Evolutionary conservation across 2,888 invertebrate genomes (phyloP).

Genomic region (Automeris io): DNA sequence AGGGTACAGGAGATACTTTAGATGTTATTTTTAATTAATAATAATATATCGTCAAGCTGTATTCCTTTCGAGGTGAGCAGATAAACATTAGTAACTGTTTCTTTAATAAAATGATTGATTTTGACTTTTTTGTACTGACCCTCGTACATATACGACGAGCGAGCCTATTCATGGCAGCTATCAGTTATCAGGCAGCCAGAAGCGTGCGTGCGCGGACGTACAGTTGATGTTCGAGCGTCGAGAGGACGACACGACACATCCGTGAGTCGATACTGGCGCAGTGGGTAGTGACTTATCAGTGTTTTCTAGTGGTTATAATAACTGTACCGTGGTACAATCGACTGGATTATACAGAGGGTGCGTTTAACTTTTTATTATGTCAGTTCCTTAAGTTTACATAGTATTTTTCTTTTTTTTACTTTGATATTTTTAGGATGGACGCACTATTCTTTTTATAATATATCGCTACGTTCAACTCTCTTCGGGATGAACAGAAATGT

Average conservation of each 20-base stretch:
- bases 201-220: constrained; percentile 42
- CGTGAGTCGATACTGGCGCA: constrained; percentile 43
- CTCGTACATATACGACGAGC: constrained; percentile 33
- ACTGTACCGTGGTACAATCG: constrained; percentile 30
- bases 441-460: no score
- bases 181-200: constrained; percentile 59
- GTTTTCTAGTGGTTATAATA: constrained; percentile 41
- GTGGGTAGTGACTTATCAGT: constrained; percentile 43
- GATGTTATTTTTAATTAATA: no score
- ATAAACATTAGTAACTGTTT: no score
- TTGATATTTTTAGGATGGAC: constrained; percentile 9
- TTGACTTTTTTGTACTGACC: constrained; percentile 41
- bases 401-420: constrained; percentile 1
- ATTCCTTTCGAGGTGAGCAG: no score
- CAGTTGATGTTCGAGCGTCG: constrained; percentile 73
- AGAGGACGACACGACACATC: constrained; percentile 71
- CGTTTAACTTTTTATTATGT: constrained; percentile 40
- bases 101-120: constrained; percentile 31
- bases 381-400: constrained; percentile 9
- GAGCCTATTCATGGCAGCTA: constrained; percentile 50
- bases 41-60: no score
- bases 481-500: no score
- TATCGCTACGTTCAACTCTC: no score
- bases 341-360: constrained; percentile 44
- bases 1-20: no score